Evolutionary conservation across 2,113 vertebrate species (phyloP).

Genomic region (Gopherus flavomarginatus): DNA sequence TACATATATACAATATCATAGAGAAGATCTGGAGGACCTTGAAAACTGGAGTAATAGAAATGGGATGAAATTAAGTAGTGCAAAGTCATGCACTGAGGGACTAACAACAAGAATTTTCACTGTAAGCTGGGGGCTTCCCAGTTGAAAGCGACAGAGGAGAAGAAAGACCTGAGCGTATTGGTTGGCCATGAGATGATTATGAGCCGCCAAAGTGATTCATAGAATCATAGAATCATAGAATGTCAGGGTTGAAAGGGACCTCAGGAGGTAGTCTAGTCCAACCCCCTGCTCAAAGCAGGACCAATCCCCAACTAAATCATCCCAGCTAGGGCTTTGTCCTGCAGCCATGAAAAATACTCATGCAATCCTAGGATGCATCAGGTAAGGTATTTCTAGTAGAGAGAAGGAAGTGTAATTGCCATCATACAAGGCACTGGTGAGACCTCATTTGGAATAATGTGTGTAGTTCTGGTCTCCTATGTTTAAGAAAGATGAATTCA

Average conservation of each 20-base stretch:
- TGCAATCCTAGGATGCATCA: background rate
- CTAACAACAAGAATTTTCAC: background rate
- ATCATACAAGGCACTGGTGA: background rate
- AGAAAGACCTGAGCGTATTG: background rate
- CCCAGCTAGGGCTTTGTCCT: too few species aligned
- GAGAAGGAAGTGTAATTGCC: background rate
- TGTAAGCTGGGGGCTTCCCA: background rate
- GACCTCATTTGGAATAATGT: background rate
- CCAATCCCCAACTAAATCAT: too few species aligned
- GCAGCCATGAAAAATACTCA: background rate
- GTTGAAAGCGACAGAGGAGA: background rate
- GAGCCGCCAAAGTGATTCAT: background rate
- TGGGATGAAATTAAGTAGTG: background rate
- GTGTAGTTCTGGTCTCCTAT: background rate
- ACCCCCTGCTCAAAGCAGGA: too few species aligned
- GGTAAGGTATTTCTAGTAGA: background rate
- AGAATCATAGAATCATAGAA: too few species aligned
- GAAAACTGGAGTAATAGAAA: background rate
- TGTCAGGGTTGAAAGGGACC: too few species aligned
- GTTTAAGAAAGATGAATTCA: too few species aligned
- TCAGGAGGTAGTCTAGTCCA: too few species aligned
- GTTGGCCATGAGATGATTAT: background rate
- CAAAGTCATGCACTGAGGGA: background rate
- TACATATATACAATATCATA: background rate
- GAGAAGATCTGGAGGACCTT: background rate